Percentiles rank a stretch among this genome's conserved stretches.
Evolutionary conservation across 2,113 vertebrate genomes (phyloP).

Genomic region (Upupa epops): DNA sequence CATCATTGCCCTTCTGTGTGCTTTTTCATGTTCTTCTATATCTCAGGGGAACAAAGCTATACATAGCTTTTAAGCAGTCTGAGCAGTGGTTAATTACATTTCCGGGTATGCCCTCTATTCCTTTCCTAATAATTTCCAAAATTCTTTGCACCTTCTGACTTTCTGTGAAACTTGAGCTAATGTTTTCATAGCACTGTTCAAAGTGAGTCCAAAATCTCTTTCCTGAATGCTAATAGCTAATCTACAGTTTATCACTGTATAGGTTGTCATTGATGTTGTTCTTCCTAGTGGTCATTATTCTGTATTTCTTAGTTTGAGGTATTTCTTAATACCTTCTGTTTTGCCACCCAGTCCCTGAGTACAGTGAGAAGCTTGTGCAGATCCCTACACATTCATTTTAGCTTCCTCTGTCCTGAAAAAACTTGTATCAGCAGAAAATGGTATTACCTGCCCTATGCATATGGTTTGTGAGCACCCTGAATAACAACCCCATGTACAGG

Average conservation of each 20-base stretch:
- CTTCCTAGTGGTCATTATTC: constrained; percentile 41
- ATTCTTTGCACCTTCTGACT: constrained; percentile 55
- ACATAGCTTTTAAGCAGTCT: neutral
- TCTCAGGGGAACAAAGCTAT: constrained; percentile 6
- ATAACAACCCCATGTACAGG: neutral
- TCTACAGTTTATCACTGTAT: constrained; percentile 18
- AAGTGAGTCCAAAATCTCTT: constrained; percentile 12
- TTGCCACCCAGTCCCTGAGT: neutral
- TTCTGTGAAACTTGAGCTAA: constrained; percentile 40
- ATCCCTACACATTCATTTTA: neutral
- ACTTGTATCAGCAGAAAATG: neutral
- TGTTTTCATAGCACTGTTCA: constrained; percentile 46
- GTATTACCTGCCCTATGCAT: neutral
- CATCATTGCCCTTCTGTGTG: neutral
- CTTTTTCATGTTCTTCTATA: neutral
- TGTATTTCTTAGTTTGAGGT: neutral
- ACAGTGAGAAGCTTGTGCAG: neutral
- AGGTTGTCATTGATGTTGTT: constrained; percentile 45
- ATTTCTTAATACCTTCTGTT: neutral
- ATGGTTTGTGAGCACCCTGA: neutral
- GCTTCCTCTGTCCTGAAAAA: neutral
- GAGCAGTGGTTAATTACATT: constrained; percentile 50
- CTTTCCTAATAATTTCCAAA: constrained; percentile 44
- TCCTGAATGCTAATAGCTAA: constrained; percentile 55
- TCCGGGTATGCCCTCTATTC: constrained; percentile 20